Conservation (phyloP, 2,113 vertebrate genomes). For the Platycercus adscitus region DNA sequence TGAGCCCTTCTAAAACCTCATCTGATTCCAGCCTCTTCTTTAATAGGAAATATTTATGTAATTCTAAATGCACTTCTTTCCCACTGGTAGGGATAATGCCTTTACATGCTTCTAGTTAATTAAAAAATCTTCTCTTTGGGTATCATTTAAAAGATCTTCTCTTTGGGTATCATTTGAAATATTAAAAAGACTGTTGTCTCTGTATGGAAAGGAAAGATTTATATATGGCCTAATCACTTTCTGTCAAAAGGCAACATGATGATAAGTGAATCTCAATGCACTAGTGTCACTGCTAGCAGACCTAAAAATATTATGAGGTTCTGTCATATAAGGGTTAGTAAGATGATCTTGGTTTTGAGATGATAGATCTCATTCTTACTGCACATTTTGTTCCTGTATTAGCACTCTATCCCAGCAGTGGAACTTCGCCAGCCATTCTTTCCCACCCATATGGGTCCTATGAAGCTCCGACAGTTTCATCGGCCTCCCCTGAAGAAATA, state of each 20-base stretch:
- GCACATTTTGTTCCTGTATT: background rate
- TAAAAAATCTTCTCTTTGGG: background rate
- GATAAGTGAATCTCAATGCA: background rate
- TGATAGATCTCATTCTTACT: background rate
- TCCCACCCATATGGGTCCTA: conserved; percentile 97
- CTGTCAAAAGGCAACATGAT: background rate
- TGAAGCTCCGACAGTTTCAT: conserved; percentile 95
- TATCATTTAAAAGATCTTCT: background rate
- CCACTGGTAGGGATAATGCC: background rate
- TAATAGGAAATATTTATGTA: background rate
- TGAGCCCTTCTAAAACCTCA: background rate
- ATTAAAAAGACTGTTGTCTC: background rate
- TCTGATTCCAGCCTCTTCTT: background rate
- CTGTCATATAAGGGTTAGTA: background rate
- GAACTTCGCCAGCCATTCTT: conserved; percentile 98
- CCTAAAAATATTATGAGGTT: background rate
- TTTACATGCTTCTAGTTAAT: background rate
- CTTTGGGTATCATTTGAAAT: background rate
- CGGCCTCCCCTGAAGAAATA: conserved; percentile 94
- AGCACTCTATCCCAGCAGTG: conserved; percentile 97
- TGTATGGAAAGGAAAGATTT: background rate
- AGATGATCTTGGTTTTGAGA: background rate
- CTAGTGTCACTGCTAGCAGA: background rate
- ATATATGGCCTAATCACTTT: background rate
- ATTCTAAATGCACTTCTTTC: background rate